phyloP scores from a whole-genome alignment of 2,888 invertebrate genomes.

The Agrochola lota region DNA sequence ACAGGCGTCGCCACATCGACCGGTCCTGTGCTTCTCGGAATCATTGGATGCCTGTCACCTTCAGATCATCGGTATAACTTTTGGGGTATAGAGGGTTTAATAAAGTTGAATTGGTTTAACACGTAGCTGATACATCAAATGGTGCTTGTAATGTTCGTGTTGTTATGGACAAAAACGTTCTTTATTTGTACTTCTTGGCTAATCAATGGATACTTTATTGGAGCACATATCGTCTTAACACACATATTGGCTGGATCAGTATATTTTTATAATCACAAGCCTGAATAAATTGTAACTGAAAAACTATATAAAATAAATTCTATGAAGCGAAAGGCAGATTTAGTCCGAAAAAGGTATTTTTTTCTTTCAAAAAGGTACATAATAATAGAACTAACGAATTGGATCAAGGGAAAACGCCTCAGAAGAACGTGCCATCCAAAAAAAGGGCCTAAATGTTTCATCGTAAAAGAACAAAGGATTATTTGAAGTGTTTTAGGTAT shows the following conservation, averaged over 20 bases:
- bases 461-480: constrained; percentile 64
- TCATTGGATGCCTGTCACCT: background rate
- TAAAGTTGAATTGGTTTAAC: too few species aligned
- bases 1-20: too few species aligned
- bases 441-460: constrained; percentile 48
- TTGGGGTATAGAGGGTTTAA: too few species aligned
- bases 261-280: background rate
- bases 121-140: too few species aligned
- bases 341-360: background rate
- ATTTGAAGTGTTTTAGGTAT: constrained; percentile 53
- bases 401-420: constrained; percentile 41
- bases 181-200: too few species aligned
- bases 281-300: background rate
- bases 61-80: too few species aligned
- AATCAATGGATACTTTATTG: too few species aligned
- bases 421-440: constrained; percentile 29
- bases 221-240: too few species aligned
- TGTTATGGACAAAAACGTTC: too few species aligned
- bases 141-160: too few species aligned
- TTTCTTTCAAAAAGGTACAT: constrained; percentile 23
- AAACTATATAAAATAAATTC: constrained; percentile 11
- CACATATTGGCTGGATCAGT: too few species aligned
- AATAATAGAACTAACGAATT: constrained; percentile 56
- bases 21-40: background rate
- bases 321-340: background rate